phyloP scores from a whole-genome alignment of 1,140 invertebrate species.

The Caenorhabditis briggsae region DNA sequence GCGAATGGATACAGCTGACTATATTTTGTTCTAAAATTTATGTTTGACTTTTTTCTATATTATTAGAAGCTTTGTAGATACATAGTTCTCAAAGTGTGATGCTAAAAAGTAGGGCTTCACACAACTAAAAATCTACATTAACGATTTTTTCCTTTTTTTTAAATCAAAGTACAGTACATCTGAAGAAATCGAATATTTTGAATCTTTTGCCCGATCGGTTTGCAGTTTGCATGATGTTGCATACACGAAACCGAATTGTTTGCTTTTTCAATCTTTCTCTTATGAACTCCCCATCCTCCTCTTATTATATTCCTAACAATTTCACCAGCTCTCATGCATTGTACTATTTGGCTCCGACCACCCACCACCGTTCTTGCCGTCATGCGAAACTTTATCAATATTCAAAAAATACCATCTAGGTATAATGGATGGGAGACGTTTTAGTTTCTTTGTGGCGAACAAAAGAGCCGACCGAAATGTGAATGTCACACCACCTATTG shows the following conservation, averaged over 20 bases:
- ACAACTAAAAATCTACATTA: too few species aligned
- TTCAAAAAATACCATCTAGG: background rate
- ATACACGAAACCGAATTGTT: too few species aligned
- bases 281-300: background rate
- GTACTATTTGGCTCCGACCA: conserved; percentile 12
- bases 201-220: too few species aligned
- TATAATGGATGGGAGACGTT: background rate
- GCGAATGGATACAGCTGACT: background rate
- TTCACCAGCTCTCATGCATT: background rate
- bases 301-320: background rate
- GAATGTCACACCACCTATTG: conserved; percentile 15
- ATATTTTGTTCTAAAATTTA: too few species aligned
- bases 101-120: too few species aligned
- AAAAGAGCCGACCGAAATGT: background rate
- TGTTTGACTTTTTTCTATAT: too few species aligned
- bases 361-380: background rate
- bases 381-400: conserved; percentile 1
- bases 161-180: too few species aligned
- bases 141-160: too few species aligned
- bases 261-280: background rate
- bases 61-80: too few species aligned
- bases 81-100: too few species aligned
- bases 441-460: background rate
- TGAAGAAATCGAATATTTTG: too few species aligned
- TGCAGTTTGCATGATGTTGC: too few species aligned